Evolutionary conservation across 2,797 vertebrate genomes (phyloP), one percentile per base, ranked within the genome.

Genomic region (Botia almorhae): DNA sequence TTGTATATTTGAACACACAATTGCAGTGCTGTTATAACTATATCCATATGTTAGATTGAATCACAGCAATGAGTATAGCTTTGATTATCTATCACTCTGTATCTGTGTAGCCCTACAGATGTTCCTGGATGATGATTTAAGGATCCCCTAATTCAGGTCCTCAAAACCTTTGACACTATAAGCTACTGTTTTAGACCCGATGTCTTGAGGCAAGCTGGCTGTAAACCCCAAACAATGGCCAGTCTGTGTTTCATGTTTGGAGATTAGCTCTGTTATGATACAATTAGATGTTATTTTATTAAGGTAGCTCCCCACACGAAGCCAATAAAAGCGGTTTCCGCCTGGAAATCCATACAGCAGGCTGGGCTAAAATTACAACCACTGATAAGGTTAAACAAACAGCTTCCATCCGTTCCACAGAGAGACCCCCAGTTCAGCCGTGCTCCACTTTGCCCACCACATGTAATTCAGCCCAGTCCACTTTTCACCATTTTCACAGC

Each of bases 321-420:
- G 84, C 85, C 86, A 90, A 92, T 92, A 91, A 92, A 92, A 85
- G 82, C 81, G 78, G 84, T 93, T 92, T 92, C 90, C 89, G 87
- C 83, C 89, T 86, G 85, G 76, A 92, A 91, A 92, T 91, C 90
- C 85, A 81, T 87, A 85, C 82, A 77, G 64, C 29, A 71, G 85
- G 70, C 74, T 81, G 81, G 48, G 50, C 83, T 85, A 83, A 90
- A 90, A 93, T 91, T 89, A 92, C 89, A 92, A 89, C 89, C 76
- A 50, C 86, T 87, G 91, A 93, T 93, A 93, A 92, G 89, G 91
- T 93, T 93, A 92, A 90, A 87, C 82, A 91, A 93, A 93, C 87
- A 92, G 21, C 23, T 82, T 73, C 65, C 86, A 88, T 89, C 84
- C 74, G 69, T 87, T 81, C 58, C 67, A 76, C 79, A 81, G 39